These are phyloP conservation scores for Atherinosoma microstoma DNA, from an alignment of 2,797 vertebrate genomes.

Conservation along the genomic window DNA sequence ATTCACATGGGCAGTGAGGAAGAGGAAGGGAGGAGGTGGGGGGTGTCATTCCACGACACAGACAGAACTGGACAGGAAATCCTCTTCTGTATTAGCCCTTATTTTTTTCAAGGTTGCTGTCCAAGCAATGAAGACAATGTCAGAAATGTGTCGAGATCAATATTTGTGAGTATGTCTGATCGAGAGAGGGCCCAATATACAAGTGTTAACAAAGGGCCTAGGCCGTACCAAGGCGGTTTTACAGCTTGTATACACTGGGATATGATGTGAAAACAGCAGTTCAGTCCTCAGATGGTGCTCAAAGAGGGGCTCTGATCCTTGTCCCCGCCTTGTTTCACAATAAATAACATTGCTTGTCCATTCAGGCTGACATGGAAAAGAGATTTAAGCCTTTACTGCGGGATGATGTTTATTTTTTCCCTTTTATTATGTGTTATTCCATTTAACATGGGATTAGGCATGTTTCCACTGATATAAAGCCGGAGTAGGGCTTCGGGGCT, in stretches of 20 bases:
- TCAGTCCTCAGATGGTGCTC: slow-evolving; percentile 72
- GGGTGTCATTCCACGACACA: slow-evolving; percentile 50
- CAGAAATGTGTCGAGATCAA: slow-evolving; percentile 79
- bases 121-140: slow-evolving; percentile 69
- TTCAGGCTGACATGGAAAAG: slow-evolving; percentile 80
- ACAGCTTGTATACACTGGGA: slow-evolving; percentile 82
- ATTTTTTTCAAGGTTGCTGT: slow-evolving; percentile 71
- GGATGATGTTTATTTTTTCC: slow-evolving; percentile 75
- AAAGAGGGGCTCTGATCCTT: slow-evolving; percentile 77
- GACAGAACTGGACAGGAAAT: slow-evolving; percentile 49
- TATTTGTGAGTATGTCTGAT: slow-evolving; percentile 76
- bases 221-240: slow-evolving; percentile 68
- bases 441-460: slow-evolving; percentile 82
- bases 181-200: slow-evolving; percentile 68
- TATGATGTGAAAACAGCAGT: slow-evolving; percentile 78
- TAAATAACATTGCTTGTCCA: slow-evolving; percentile 85
- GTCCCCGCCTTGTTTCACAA: slow-evolving; percentile 79
- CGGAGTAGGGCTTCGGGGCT: slow-evolving; percentile 67
- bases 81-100: slow-evolving; percentile 56
- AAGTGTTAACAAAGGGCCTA: slow-evolving; percentile 82
- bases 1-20: slow-evolving; percentile 43
- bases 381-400: slow-evolving; percentile 76
- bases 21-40: background rate
- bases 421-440: slow-evolving; percentile 76
- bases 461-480: slow-evolving; percentile 77